Evolutionary conservation across 37 sponge, comb jelly and placozoan species (phyloP).

Genomic region (Chondrosia reniformis): DNA sequence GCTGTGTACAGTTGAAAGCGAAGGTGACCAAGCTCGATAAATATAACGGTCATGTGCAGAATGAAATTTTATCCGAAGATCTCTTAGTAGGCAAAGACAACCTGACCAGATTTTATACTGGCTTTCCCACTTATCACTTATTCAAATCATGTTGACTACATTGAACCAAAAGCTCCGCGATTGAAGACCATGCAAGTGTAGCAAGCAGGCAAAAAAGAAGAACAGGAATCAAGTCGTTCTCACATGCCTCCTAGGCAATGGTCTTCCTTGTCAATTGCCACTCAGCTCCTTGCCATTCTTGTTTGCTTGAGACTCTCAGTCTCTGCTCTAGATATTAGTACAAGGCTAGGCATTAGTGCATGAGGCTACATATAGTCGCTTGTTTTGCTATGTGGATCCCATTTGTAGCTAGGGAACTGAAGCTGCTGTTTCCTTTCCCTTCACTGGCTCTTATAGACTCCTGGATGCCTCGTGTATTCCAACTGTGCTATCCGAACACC

Average conservation of each 20-base stretch:
- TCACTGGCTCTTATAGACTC: conserved; percentile 29
- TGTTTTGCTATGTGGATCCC: conserved; percentile 16
- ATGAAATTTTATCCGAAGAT: conserved; percentile 8
- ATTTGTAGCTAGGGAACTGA: conserved; percentile 12
- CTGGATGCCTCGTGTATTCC: conserved; percentile 25
- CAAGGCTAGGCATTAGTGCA: conserved; percentile 18
- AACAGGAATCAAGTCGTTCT: neutral
- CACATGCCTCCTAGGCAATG: neutral
- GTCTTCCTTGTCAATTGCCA: neutral
- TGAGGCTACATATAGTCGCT: conserved; percentile 11
- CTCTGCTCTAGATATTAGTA: conserved; percentile 17
- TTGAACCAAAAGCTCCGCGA: conserved; percentile 34
- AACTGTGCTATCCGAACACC: conserved; percentile 4
- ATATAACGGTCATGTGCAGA: too few species aligned
- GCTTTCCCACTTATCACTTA: conserved; percentile 21
- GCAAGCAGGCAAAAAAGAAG: neutral
- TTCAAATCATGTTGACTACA: conserved; percentile 28
- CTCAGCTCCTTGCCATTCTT: conserved; percentile 25
- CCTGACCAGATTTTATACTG: conserved; percentile 43
- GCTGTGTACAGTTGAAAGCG: too few species aligned
- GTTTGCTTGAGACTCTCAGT: conserved; percentile 15
- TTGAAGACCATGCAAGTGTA: conserved; percentile 16
- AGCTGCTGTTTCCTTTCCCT: conserved; percentile 34
- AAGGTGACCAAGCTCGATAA: too few species aligned
- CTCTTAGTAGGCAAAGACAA: conserved; percentile 19